Base-by-base conservation (phyloP, 64 coral and sea anemone species). In the Dendrophyllia cribrosa region DNA sequence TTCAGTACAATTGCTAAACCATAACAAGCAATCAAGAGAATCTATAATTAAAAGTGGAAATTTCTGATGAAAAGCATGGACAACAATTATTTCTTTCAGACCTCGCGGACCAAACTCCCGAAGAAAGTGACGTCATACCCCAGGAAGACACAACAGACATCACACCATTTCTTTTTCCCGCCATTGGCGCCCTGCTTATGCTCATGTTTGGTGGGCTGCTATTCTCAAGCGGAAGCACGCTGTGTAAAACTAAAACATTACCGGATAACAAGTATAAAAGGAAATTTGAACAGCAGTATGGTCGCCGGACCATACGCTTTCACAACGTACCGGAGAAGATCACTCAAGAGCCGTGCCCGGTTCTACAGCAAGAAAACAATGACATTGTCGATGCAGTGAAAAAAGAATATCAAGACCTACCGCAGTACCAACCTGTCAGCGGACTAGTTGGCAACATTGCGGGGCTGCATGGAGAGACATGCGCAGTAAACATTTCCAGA, bases 321-420 rank as follows among this genome's bases (percentile, higher is more conserved):
- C 78, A 82, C 44, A 87, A 86, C 58, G 62, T 94, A 3, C 82
- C 81, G 7, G 74, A 87, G 6, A 78, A 90, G 49, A 94, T 86
- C 61, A 26, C 79, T 7, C 70, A 78, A 24, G 91, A 88, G 20
- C 60, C 66, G 10, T 79, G 86, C 8, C 65, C 92, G 20, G 95
- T 97, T 74, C 82, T 97, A 16, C 95, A 97, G 43, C 95, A 97
- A 83, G 95, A 97, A 82, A 97, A 97, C 43, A 97, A 97, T 56
- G 95, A 97, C 75, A 55, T 97, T 20, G 95, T 97, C 6, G 95
- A 97, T 68, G 95, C 95, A 12, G 95, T 94, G 24, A 97, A 68
- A 69, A 89, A 93, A 63, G 87, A 92, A 14, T 97, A 97, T 70
- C 70, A 61, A 45, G 95, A 97, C 25, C 66, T 97, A 8, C 95